Evolutionary conservation across 2,797 vertebrate genomes (phyloP), one percentile per base, ranked within the genome.

Genomic region (Naso thynnoides): DNA sequence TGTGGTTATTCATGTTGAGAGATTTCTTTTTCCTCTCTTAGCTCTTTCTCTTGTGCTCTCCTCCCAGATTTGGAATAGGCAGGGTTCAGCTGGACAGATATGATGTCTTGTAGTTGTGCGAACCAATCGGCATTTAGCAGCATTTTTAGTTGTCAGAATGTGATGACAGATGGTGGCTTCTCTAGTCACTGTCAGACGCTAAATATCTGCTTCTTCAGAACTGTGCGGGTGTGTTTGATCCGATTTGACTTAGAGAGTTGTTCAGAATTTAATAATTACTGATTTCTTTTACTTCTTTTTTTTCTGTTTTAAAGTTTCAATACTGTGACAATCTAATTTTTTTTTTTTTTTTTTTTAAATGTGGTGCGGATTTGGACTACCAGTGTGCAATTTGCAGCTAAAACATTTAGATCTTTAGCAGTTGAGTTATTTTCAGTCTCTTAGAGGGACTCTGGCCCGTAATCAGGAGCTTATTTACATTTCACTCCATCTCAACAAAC

Each of bases 381-480:
- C 42, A 39, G 16, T 48, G 29, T 48, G 18, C 11, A 1, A 29
- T 39, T 29, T n/a, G 6, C 16, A n/a, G 39, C n/a, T 38, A 6
- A 50, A 57, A 33, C 6, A 1, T 29, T 61, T 6, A 19, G 44
- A 27, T 55, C 13, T 48, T 41, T 38, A 26, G 44, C 14, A 42
- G 16, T 14, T n/a, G 15, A 1, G 14, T 14, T 24, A n/a, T 11
- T 41, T 21, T 19, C 13, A 5, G 1, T 57, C 13, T 10, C 6
- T 44, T 31, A 5, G 5, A 23, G 18, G 18, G 21, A 24, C 10
- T 44, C 2, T 9, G 3, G 31, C 42, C 29, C 26, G 21, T 18
- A 45, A 47, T 19, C 56, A 56, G 16, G 7, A 64, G 26, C 19
- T 26, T 59, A 23, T 54, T 48, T 55, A 13, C 67, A 36, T 57